A percentile compares a stretch with the other conserved stretches of the same genome.
Conservation (phyloP, 2,888 invertebrate genomes). For the Pollenia griseotomentosa region DNA sequence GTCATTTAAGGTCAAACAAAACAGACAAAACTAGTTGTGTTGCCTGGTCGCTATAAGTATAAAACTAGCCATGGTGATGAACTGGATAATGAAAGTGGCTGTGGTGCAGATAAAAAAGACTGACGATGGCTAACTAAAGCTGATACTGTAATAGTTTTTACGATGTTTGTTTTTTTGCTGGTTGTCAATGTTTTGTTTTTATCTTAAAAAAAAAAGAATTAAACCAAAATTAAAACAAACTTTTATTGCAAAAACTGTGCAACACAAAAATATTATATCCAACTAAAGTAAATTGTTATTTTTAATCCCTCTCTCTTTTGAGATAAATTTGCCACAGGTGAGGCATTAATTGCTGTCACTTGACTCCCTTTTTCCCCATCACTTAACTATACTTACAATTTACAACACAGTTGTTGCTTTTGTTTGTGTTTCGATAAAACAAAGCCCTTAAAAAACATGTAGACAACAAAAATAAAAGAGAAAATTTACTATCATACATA, state of each 20-base stretch:
- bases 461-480: no score
- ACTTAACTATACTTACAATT: no score
- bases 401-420: no score
- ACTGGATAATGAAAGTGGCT: background rate
- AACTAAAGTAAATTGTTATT: background rate
- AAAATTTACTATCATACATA: no score
- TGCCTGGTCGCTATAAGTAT: no score
- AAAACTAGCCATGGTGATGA: constrained; percentile 7
- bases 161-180: background rate
- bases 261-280: background rate
- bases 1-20: constrained; percentile 30
- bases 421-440: no score
- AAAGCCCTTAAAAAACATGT: no score
- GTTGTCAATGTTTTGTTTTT: background rate
- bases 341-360: background rate
- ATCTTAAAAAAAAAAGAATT: background rate
- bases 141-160: background rate
- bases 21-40: no score
- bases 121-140: constrained; percentile 5
- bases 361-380: no score
- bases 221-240: background rate
- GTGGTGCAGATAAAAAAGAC: background rate
- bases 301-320: background rate
- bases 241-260: background rate
- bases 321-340: background rate